Base-by-base conservation (phyloP, 1,140 invertebrate species). In the Orchesella cincta region DNA sequence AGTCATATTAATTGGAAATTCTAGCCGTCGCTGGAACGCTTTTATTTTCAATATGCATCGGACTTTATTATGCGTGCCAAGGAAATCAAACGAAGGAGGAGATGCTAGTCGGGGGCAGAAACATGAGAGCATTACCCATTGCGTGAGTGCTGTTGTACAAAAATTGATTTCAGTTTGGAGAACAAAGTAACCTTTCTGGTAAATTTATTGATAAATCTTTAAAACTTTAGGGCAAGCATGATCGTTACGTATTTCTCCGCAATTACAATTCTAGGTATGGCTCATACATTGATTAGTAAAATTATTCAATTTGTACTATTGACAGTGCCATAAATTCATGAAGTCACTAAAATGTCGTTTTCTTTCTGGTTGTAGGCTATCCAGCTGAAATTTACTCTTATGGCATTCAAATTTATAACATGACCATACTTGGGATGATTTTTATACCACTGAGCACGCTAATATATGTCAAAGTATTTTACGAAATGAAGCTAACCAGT, bases 41-140 rank as follows among this genome's bases (percentile, higher is more conserved):
- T 3, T 35, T 80, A 0, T 77, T 81, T 18, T 86, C 85, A 8
- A 77, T 86, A 1, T 83, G 80, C 14, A 88, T 88, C 35, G 88
- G 88, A 5, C 54, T 88, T 5, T 88, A 84, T 76, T 87, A 86
- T 83, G 87, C 85, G 0, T 84, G 83, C 23, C 83, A 83, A 33
- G 85, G 85, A 70, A 85, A 85, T 70, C 85, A 86, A 75, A 85
- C 84, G 0, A 83, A 84, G 1, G 81, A 85, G 0, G 85, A 87
- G 18, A 62, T 75, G 52, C 46, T 75, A 1, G 54, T 75, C 5
- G 74, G 74, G 3, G 74, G 74, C 35, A 62, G 74, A 36, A 75
- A 39, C 34, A 75, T 75, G 74, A 35, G 36, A 28, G 5, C 57
- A 3, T 29, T 75, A 16, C 54, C 74, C 1, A 75, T 75, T 67